Evolutionary conservation across 1,140 invertebrate genomes (phyloP), one percentile per base, ranked within the genome.

Genomic region (Mizuhopecten yessoensis): DNA sequence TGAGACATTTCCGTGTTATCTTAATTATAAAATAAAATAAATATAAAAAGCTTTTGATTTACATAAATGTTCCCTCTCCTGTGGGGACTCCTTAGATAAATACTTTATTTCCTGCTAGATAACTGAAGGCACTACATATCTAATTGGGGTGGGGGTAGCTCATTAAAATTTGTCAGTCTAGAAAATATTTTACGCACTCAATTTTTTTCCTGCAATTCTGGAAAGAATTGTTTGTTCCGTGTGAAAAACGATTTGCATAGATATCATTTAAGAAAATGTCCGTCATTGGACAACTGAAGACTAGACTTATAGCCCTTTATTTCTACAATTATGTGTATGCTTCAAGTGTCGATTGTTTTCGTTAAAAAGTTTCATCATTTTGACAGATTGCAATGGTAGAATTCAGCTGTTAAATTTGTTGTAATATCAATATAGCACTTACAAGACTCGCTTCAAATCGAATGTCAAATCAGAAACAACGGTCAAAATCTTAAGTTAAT

Each of bases 1-100:
- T 75, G 57, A 75, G 57, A 75, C 57, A 75, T 75, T 75, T 75
- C 57, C 57, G 57, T 75, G 57, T 75, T 75, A 75, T 75, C n/a
- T 75, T 75, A n/a, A n/a, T 29, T 75, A 75, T 75, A 75, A 75
- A 75, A 75, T 29, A 29, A 75, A 75, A 75, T 75, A 75, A 75
- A 29, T 75, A 75, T 75, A 75, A 75, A 75, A 75, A 75, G 23
- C 57, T 75, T 75, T 75, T 75, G 57, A 75, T 75, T 75, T 5
- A 75, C 57, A 75, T 75, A 75, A 49, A 17, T 75, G 57, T 75
- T 9, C 17, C 23, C 1, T 75, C 57, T 75, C 57, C 57, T 75
- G 23, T 11, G 5, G 57, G 42, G 57, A n/a, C 57, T 29, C 23
- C n/a, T 75, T 1, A 45, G 42, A 75, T 29, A 75, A 75, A 17